Evolutionary conservation across 2,888 invertebrate genomes (phyloP).

Genomic region (Pristionchus maxplancki): DNA sequence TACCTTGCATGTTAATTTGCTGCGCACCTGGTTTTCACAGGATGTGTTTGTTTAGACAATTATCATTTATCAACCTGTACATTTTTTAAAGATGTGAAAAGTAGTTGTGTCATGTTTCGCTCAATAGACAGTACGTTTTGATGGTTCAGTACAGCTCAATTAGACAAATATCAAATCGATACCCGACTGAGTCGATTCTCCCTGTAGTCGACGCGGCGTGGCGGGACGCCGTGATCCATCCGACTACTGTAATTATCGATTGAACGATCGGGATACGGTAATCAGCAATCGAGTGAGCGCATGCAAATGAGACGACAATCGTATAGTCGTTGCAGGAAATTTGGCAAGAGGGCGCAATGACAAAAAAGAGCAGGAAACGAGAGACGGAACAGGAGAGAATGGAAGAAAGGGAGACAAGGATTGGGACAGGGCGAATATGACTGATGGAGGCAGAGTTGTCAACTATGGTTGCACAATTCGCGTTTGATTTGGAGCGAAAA

Average conservation of each 20-base stretch:
- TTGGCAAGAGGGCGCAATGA: background rate
- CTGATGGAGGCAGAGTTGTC: background rate
- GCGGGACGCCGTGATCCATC: slow-evolving; percentile 35
- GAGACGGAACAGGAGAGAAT: slow-evolving; percentile 23
- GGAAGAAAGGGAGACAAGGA: background rate
- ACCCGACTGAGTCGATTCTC: slow-evolving; percentile 42
- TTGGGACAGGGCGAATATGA: background rate
- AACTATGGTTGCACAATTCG: too few relatives aligned
- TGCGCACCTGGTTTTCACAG: too few relatives aligned
- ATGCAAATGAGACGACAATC: background rate
- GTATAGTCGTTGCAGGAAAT: background rate
- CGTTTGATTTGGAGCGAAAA: too few relatives aligned
- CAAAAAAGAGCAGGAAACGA: background rate
- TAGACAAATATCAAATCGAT: background rate
- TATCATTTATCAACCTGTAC: background rate
- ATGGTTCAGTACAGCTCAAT: too few relatives aligned
- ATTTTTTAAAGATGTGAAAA: too few relatives aligned
- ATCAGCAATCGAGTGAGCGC: background rate
- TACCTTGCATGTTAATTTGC: too few relatives aligned
- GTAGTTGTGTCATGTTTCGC: too few relatives aligned
- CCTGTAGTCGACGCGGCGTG: slow-evolving; percentile 31
- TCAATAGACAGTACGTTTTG: too few relatives aligned
- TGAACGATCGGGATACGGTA: background rate
- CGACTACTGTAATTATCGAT: slow-evolving; percentile 21
- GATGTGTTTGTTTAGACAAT: background rate